Conservation (phyloP, 2,113 vertebrate genomes). For the Sorex araneus region DNA sequence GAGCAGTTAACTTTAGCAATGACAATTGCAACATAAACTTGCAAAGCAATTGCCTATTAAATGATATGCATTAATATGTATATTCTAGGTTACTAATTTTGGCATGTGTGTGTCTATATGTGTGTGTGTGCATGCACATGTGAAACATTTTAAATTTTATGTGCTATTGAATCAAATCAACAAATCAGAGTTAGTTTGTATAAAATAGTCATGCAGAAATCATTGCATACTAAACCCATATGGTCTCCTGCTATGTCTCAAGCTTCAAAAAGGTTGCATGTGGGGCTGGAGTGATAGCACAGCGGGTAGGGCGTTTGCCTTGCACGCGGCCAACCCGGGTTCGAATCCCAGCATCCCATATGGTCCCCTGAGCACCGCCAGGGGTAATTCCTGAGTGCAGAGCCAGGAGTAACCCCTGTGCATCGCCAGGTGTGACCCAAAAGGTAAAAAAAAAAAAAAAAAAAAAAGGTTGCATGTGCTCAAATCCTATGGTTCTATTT, state of each 20-base stretch:
- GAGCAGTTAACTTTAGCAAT: slow-evolving; percentile 14
- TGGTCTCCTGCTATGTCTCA: background rate
- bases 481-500: background rate
- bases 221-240: background rate
- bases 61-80: background rate
- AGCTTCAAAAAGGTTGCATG: background rate
- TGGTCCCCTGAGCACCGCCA: no score
- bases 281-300: no score
- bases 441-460: no score
- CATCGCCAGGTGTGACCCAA: no score
- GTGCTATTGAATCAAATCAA: background rate
- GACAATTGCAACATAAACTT: background rate
- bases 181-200: background rate
- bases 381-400: no score
- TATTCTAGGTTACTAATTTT: slow-evolving; percentile 6
- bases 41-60: background rate
- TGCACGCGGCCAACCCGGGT: no score
- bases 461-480: background rate
- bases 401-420: no score
- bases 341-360: no score
- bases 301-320: no score
- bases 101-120: background rate
- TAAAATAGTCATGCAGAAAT: background rate
- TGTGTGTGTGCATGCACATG: background rate
- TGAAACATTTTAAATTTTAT: background rate